A percentile compares a stretch with the other conserved stretches of the same genome.
phyloP scores from a whole-genome alignment of 2,797 vertebrate genomes.

The Rhadinocentrus ornatus region DNA sequence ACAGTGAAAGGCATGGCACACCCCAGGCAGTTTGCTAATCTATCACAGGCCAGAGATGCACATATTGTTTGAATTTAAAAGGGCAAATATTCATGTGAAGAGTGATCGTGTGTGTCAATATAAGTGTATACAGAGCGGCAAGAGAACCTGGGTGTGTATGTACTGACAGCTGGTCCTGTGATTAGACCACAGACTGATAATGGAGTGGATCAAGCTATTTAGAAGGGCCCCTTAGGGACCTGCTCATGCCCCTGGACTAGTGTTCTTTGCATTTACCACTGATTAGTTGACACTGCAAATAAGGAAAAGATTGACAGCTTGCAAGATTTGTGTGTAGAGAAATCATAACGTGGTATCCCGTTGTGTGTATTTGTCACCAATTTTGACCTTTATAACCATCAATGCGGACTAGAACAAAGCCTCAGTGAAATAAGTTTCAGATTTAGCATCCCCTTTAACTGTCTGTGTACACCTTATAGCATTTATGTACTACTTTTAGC shows the following conservation, averaged over 20 bases:
- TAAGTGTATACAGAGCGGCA: slow-evolving; percentile 5
- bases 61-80: slow-evolving; percentile 12
- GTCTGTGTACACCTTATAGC: not conserved
- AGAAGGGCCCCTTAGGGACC: slow-evolving; percentile 70
- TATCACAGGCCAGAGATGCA: not conserved
- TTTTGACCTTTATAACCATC: not conserved
- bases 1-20: not conserved
- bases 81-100: not conserved
- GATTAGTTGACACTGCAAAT: slow-evolving; percentile 32
- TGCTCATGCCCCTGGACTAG: slow-evolving; percentile 37
- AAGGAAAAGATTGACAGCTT: slow-evolving; percentile 22
- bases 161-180: slow-evolving; percentile 84
- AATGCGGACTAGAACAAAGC: not conserved
- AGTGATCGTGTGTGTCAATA: not conserved
- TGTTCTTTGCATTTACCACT: slow-evolving; percentile 11
- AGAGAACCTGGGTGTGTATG: slow-evolving; percentile 16
- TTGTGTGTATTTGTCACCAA: not conserved
- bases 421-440: not conserved
- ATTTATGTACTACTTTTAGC: not conserved
- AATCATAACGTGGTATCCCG: not conserved
- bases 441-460: not conserved
- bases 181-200: slow-evolving; percentile 75
- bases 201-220: slow-evolving; percentile 78
- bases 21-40: not conserved
- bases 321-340: not conserved